Conservation (phyloP, 2,797 vertebrate species). For the Coilia nasus region DNA sequence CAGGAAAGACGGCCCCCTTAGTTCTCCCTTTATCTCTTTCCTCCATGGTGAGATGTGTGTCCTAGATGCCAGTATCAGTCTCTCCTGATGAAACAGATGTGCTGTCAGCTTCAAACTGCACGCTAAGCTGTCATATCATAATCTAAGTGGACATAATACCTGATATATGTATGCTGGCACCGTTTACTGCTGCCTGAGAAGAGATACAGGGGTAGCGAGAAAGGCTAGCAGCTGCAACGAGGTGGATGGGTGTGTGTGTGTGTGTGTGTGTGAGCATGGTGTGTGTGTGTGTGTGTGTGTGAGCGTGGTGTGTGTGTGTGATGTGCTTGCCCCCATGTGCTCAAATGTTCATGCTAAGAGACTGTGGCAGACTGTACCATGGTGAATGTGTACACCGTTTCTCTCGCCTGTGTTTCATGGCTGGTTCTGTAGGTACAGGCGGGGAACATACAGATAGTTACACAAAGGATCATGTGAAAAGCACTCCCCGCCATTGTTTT, state of each 20-base stretch:
- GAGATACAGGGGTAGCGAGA: constrained; percentile 55
- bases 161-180: constrained; percentile 77
- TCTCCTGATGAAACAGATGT: constrained; percentile 81
- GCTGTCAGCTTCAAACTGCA: constrained; percentile 85
- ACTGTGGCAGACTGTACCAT: not conserved
- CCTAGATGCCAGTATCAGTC: constrained; percentile 86
- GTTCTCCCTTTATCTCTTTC: constrained; percentile 67
- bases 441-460: not conserved
- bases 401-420: not conserved
- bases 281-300: not conserved
- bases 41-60: constrained; percentile 80
- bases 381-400: constrained; percentile 2
- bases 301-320: not conserved
- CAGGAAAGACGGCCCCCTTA: constrained; percentile 77
- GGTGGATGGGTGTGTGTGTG: constrained; percentile 56
- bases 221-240: constrained; percentile 71
- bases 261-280: constrained; percentile 1
- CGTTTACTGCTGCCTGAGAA: constrained; percentile 73
- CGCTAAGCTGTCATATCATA: constrained; percentile 79
- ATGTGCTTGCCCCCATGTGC: not conserved
- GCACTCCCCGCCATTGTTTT: not conserved
- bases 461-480: not conserved
- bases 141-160: constrained; percentile 86
- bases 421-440: not conserved
- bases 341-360: not conserved